Conservation (phyloP, 2,888 invertebrate species). For the Drosophila monieri region DNA sequence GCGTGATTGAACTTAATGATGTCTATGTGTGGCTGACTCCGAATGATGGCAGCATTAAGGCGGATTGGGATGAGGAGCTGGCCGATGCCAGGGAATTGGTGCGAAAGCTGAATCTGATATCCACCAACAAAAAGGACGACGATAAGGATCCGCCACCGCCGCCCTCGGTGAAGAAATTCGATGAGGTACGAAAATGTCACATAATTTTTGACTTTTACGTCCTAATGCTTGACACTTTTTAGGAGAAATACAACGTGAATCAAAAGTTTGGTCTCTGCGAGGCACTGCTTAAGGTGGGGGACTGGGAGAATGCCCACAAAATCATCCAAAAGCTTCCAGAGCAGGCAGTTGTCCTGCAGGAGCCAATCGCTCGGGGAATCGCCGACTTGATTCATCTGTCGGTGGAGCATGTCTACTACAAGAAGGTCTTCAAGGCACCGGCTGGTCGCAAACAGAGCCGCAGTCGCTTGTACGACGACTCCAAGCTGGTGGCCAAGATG, state of each 20-base stretch:
- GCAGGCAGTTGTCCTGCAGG: constrained; percentile 90
- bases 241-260: constrained; percentile 86
- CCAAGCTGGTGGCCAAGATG: constrained; percentile 71
- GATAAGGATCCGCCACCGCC: constrained; percentile 91
- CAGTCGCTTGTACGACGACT: constrained; percentile 84
- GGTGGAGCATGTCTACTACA: constrained; percentile 93
- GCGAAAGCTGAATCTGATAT: constrained; percentile 92
- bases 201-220: not conserved
- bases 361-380: constrained; percentile 91
- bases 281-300: constrained; percentile 93
- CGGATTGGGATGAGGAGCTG: constrained; percentile 92
- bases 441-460: constrained; percentile 85
- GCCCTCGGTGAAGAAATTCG: constrained; percentile 88
- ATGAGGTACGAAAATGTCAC: constrained; percentile 85
- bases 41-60: constrained; percentile 91
- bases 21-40: constrained; percentile 96
- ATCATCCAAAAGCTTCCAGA: constrained; percentile 93
- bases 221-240: not conserved
- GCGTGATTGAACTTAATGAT: constrained; percentile 92
- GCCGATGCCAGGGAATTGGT: constrained; percentile 94
- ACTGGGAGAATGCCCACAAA: constrained; percentile 93
- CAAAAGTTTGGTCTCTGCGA: constrained; percentile 97
- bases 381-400: constrained; percentile 92
- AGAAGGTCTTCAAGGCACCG: constrained; percentile 89
- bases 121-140: constrained; percentile 87